phyloP scores from a whole-genome alignment of 2,888 invertebrate species.

The Agonopterix alstromeriana region DNA sequence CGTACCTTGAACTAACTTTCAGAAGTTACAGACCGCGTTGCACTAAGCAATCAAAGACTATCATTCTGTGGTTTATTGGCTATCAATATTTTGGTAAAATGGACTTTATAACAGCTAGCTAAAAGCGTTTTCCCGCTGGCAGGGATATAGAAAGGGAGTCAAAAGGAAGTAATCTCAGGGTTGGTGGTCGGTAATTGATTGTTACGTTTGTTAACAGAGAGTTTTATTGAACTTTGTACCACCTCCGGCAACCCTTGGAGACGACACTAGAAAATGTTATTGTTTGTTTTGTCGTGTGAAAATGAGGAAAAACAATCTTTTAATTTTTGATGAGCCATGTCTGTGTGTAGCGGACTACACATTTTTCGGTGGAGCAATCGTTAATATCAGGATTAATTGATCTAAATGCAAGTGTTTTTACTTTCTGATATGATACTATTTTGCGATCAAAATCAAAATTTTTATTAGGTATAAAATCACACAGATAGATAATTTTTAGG shows the following conservation, averaged over 20 bases:
- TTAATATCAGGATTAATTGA: too few species aligned
- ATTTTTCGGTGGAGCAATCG: too few species aligned
- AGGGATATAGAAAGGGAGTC: not conserved
- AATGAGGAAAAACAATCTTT: not conserved
- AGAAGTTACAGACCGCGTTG: slow-evolving; percentile 4
- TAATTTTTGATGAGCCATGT: not conserved
- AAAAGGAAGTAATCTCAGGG: slow-evolving; percentile 31
- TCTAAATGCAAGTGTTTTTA: too few species aligned
- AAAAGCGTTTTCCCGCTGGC: too few species aligned
- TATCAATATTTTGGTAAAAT: too few species aligned
- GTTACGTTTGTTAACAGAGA: slow-evolving; percentile 36
- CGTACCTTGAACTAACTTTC: not conserved
- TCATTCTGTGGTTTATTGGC: too few species aligned
- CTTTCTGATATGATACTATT: too few species aligned
- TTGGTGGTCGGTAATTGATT: slow-evolving; percentile 39
- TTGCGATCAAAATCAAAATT: too few species aligned
- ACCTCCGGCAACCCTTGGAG: not conserved
- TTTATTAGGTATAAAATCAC: too few species aligned
- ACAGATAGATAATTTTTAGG: too few species aligned
- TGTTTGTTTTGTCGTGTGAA: slow-evolving; percentile 6
- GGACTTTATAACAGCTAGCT: too few species aligned
- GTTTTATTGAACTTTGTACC: slow-evolving; percentile 27
- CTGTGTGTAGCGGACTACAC: too few species aligned
- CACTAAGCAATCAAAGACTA: slow-evolving; percentile 10
- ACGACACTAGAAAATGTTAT: slow-evolving; percentile 2